Evolutionary conservation across 2,113 vertebrate genomes (phyloP).

Genomic region (Strix aluco): DNA sequence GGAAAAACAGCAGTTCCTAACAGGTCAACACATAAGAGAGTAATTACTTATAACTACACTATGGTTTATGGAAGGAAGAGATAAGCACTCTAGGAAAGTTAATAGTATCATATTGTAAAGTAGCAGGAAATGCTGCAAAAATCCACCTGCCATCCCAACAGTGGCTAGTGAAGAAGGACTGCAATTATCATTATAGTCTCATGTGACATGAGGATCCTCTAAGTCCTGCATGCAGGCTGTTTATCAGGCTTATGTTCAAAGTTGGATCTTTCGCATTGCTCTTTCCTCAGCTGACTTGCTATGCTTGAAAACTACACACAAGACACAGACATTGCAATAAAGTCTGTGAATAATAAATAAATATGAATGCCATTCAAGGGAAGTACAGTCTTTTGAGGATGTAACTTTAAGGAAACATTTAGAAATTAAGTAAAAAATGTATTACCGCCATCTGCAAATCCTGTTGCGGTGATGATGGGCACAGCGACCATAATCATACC

Average conservation of each 20-base stretch:
- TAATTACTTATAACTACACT: not conserved
- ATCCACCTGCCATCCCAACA: not conserved
- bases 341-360: not conserved
- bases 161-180: not conserved
- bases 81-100: not conserved
- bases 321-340: not conserved
- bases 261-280: not conserved
- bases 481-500: conserved; percentile 98
- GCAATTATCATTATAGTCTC: not conserved
- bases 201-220: not conserved
- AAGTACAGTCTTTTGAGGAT: not conserved
- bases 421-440: conserved; percentile 18
- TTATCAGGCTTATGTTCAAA: not conserved
- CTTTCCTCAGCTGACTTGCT: not conserved
- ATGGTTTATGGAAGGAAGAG: not conserved
- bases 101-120: not conserved
- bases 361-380: not conserved
- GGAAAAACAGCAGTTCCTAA: not conserved
- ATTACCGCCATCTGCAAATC: conserved; percentile 94
- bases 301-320: not conserved
- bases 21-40: not conserved
- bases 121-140: not conserved
- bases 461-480: conserved; percentile 97
- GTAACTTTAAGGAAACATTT: not conserved
- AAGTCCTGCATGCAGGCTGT: not conserved